Base-by-base conservation (phyloP, 1,140 invertebrate genomes). In the Onthophagus taurus region DNA sequence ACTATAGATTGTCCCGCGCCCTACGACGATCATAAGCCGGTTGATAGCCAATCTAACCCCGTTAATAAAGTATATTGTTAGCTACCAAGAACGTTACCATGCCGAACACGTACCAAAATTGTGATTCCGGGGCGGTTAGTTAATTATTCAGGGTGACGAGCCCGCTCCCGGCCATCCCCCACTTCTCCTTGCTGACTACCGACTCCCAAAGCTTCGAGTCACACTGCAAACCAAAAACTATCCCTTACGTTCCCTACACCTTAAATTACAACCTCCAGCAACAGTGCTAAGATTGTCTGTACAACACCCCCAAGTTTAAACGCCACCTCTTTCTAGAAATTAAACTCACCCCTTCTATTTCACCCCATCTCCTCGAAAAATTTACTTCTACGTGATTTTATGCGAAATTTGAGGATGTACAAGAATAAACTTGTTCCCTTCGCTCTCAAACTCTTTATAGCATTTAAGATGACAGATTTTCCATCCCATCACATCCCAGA, bases 41-140 rank as follows among this genome's bases (percentile, higher is more conserved):
- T 38, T 38, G 42, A 51, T 51, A 55, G 50, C 47, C 53, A 61
- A 61, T 58, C 57, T 61, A 54, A 51, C 47, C 55, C 45, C 50
- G 51, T 58, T 57, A 60, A 61, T 61, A 58, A 58, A 57, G 54
- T 53, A 53, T 47, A 50, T 41, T 33, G 42, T 39, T 39, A 47
- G 37, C 21, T 13, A 30, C 39, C 47, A 51, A 56, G 48, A 47
- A 51, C 55, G 53, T 60, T 57, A 47, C 52, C 44, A 59, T 62
- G 53, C 56, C 45, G 49, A 48, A 60, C 60, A 62, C 58, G 60
- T 60, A 59, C 42, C 43, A 42, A 51, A 56, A 62, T 62, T 62
- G 60, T 62, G 60, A 62, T 62, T 59, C 57, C 52, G 48, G 58
- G 58, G 53, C 54, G 57, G 58, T 62, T 58, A 56, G 56, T 62